Percentiles rank a stretch among this genome's conserved stretches.
Conservation (phyloP, 2,797 vertebrate species). For the Danio albolineatus region DNA sequence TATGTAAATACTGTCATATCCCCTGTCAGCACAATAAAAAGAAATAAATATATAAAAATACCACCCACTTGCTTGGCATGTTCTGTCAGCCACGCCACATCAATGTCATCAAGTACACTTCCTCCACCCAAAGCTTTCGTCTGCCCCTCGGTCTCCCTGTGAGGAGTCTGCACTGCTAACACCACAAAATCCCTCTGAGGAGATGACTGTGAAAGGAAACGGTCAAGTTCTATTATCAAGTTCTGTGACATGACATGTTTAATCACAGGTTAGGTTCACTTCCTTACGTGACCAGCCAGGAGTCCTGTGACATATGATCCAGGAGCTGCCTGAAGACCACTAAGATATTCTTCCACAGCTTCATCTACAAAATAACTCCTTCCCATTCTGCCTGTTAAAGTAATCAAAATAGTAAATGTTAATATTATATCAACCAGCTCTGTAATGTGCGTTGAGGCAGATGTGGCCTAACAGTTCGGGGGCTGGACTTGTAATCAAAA, state of each 20-base stretch:
- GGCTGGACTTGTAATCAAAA: no score
- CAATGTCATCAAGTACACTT: slow-evolving; percentile 74
- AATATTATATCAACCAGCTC: background rate
- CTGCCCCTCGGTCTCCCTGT: slow-evolving; percentile 76
- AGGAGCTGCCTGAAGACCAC: slow-evolving; percentile 74
- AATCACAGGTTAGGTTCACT: slow-evolving; percentile 12
- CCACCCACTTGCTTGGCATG: slow-evolving; percentile 89
- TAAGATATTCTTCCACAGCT: slow-evolving; percentile 85
- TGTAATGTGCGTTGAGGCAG: no score
- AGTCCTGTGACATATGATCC: slow-evolving; percentile 83
- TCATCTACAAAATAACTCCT: slow-evolving; percentile 92
- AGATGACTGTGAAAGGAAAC: slow-evolving; percentile 79
- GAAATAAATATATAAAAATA: background rate
- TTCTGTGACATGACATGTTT: background rate
- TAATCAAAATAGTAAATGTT: background rate
- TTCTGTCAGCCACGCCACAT: slow-evolving; percentile 88
- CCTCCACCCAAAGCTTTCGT: slow-evolving; percentile 53
- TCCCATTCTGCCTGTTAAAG: slow-evolving; percentile 80
- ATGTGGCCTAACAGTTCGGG: no score
- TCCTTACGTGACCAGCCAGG: slow-evolving; percentile 90
- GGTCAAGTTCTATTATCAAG: no score
- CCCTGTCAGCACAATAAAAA: background rate
- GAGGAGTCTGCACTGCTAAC: slow-evolving; percentile 85
- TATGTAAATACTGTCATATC: no score
- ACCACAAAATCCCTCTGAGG: slow-evolving; percentile 87